A percentile compares a stretch with the other conserved stretches of the same genome.
These are phyloP conservation scores for Drosophila cardini DNA, from an alignment of 1,140 invertebrate species.

Conservation along the genomic window DNA sequence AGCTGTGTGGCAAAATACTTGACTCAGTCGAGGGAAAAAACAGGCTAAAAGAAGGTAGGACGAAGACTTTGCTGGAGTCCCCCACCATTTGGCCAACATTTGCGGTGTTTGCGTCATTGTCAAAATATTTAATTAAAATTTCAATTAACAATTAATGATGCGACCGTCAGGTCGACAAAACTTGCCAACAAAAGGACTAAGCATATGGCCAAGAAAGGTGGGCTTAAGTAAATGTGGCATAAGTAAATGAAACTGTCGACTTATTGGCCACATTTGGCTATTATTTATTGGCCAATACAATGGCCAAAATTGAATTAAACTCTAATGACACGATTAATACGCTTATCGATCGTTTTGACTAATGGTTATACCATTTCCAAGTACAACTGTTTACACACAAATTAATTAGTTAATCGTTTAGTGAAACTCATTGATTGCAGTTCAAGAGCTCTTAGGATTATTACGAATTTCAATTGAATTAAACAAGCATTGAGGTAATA, in stretches of 20 bases:
- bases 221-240: slow-evolving; percentile 12
- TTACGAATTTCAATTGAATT: slow-evolving; percentile 31
- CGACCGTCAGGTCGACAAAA: slow-evolving; percentile 21
- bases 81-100: slow-evolving; percentile 38
- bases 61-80: slow-evolving; percentile 7
- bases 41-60: neutral
- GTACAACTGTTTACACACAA: neutral
- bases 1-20: slow-evolving; percentile 37
- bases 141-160: slow-evolving; percentile 76
- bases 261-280: slow-evolving; percentile 30
- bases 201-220: slow-evolving; percentile 28
- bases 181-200: slow-evolving; percentile 27
- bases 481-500: neutral
- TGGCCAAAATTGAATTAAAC: slow-evolving; percentile 49
- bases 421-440: slow-evolving; percentile 10
- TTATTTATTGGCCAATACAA: slow-evolving; percentile 34
- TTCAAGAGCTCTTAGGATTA: slow-evolving; percentile 1
- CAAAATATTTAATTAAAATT: slow-evolving; percentile 82
- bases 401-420: slow-evolving; percentile 25
- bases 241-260: slow-evolving; percentile 38
- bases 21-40: slow-evolving; percentile 9
- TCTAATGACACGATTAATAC: slow-evolving; percentile 35
- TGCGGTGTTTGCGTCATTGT: slow-evolving; percentile 71
- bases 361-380: slow-evolving; percentile 2
- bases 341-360: slow-evolving; percentile 37